Conservation (phyloP, 2,797 vertebrate species). For the Neosalanx taihuensis region DNA sequence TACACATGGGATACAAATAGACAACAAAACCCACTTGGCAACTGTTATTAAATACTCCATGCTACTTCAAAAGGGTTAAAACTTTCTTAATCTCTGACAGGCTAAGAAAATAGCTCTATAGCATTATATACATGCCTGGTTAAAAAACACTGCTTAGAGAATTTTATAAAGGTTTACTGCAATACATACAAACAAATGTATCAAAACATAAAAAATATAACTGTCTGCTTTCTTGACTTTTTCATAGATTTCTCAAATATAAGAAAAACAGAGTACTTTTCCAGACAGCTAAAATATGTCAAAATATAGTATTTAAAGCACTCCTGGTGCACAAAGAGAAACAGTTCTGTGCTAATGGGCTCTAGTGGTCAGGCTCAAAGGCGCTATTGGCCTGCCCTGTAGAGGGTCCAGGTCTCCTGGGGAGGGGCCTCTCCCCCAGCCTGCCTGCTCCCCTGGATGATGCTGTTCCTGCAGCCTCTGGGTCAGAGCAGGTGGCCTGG, state of each 20-base stretch:
- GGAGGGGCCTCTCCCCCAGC: conserved; percentile 60
- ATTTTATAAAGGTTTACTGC: not conserved
- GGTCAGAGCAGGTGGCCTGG: conserved; percentile 44
- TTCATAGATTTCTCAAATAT: not conserved
- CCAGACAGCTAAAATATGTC: not conserved
- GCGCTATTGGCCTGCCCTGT: conserved; percentile 67
- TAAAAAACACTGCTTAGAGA: conserved; percentile 3
- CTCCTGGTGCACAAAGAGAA: not conserved
- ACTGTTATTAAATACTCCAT: not conserved
- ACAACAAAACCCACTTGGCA: conserved; percentile 2
- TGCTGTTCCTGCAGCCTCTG: conserved; percentile 32
- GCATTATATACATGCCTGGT: not conserved
- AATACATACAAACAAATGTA: conserved; percentile 5
- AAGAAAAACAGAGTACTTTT: not conserved
- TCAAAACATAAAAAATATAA: not conserved
- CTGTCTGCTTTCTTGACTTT: not conserved
- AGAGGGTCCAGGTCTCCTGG: conserved; percentile 50
- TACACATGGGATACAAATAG: not conserved
- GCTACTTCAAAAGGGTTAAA: not conserved
- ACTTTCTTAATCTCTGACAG: conserved; percentile 21
- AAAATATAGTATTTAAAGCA: conserved; percentile 5
- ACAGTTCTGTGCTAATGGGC: not conserved
- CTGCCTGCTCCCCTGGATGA: conserved; percentile 64
- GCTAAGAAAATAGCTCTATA: conserved; percentile 11
- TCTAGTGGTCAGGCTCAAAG: conserved; percentile 70